Percentiles rank a stretch among this genome's conserved stretches.
Conservation (phyloP, 2,888 invertebrate genomes). For the Polietes domitor region DNA sequence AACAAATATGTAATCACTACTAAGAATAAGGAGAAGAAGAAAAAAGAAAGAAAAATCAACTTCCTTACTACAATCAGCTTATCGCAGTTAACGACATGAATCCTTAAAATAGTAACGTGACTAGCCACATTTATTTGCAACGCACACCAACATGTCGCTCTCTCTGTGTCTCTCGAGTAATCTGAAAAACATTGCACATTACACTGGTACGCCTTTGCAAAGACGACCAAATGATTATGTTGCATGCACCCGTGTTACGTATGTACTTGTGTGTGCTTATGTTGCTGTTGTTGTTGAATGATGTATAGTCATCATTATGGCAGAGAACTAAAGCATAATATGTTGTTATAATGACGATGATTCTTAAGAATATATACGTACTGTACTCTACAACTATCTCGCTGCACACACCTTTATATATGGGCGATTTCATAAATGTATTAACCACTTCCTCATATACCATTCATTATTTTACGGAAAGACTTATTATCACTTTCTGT, state of each 20-base stretch:
- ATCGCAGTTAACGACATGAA: conserved; percentile 59
- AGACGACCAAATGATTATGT: conserved; percentile 14
- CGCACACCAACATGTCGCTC: neutral
- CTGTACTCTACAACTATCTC: neutral
- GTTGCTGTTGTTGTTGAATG: conserved; percentile 15
- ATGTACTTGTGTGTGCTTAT: neutral
- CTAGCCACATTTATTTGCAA: conserved; percentile 57
- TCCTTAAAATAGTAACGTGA: conserved; percentile 60
- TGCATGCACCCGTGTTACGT: neutral
- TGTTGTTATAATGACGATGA: conserved; percentile 37
- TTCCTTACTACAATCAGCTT: conserved; percentile 56
- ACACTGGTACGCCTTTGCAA: neutral
- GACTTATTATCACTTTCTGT: too few species aligned
- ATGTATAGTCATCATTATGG: conserved; percentile 42
- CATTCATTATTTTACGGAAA: too few species aligned
- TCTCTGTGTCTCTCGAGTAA: neutral
- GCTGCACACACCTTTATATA: neutral
- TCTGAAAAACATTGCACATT: neutral
- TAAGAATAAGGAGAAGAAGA: neutral
- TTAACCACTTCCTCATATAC: too few species aligned
- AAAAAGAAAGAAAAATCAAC: conserved; percentile 48
- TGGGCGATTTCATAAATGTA: neutral
- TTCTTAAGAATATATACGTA: conserved; percentile 14
- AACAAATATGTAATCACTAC: conserved; percentile 25
- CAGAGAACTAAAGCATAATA: conserved; percentile 25